phyloP scores from a whole-genome alignment of 64 coral and sea anemone species.

The Porites lutea region DNA sequence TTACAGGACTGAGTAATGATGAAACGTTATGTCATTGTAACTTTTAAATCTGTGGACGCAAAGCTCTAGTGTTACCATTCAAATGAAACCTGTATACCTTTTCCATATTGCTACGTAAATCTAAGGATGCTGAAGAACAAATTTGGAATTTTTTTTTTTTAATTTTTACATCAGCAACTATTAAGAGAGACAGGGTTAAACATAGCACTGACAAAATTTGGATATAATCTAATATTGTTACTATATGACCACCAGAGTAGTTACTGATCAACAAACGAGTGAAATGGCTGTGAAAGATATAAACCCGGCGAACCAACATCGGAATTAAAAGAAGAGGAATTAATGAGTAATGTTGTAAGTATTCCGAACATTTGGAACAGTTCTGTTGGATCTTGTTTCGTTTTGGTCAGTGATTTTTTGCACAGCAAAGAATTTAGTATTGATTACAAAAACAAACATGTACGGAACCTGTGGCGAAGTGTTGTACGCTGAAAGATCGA shows the following conservation, averaged over 20 bases:
- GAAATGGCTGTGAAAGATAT: conserved; percentile 20
- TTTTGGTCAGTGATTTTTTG: neutral
- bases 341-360: neutral
- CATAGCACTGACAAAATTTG: neutral
- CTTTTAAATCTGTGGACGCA: too few relatives aligned
- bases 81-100: too few relatives aligned
- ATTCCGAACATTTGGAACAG: neutral
- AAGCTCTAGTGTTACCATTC: too few relatives aligned
- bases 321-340: neutral
- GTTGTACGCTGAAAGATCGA: neutral
- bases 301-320: neutral
- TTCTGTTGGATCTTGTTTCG: neutral
- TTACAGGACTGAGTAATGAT: too few relatives aligned
- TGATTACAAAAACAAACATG: conserved; percentile 34
- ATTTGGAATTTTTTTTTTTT: too few relatives aligned
- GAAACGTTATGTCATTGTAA: too few relatives aligned
- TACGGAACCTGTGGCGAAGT: neutral
- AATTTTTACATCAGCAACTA: too few relatives aligned
- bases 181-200: neutral
- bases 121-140: too few relatives aligned
- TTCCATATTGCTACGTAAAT: too few relatives aligned
- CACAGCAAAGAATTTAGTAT: neutral
- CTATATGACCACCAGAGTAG: neutral
- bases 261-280: neutral
- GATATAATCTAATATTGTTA: conserved; percentile 28